Conservation (phyloP, 2,797 vertebrate genomes). For the Coccyzus lansbergi region DNA sequence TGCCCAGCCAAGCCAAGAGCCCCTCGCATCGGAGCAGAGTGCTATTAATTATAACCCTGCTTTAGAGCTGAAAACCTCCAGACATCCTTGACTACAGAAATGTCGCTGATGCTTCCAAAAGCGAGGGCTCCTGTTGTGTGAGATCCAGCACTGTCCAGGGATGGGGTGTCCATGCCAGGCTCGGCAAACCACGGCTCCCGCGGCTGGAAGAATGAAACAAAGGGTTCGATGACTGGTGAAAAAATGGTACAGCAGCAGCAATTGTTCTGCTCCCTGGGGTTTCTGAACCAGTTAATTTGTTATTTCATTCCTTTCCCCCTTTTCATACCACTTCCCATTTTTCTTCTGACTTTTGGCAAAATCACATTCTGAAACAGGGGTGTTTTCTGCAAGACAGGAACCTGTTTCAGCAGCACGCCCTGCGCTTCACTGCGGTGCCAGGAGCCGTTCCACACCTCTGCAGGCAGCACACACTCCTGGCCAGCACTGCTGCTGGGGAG, state of each 20-base stretch:
- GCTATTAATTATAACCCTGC: background rate
- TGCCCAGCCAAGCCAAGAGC: background rate
- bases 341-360: background rate
- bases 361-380: background rate
- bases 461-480: background rate
- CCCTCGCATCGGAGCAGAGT: background rate
- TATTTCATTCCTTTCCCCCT: background rate
- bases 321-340: background rate
- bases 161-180: background rate
- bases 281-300: background rate
- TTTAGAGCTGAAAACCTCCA: background rate
- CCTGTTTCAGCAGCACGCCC: background rate
- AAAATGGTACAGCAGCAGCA: background rate
- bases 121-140: background rate
- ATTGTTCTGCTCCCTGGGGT: background rate
- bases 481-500: rapidly evolving
- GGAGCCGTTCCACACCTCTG: background rate
- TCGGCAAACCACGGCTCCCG: background rate
- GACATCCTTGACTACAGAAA: background rate
- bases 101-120: conserved; percentile 25
- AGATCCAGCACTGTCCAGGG: background rate
- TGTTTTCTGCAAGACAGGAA: background rate
- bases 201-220: background rate
- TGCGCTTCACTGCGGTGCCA: background rate
- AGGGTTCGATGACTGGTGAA: background rate